Percentiles rank a stretch among this genome's conserved stretches.
Conservation (phyloP, 2,888 invertebrate genomes). For the Anodontia alba region DNA sequence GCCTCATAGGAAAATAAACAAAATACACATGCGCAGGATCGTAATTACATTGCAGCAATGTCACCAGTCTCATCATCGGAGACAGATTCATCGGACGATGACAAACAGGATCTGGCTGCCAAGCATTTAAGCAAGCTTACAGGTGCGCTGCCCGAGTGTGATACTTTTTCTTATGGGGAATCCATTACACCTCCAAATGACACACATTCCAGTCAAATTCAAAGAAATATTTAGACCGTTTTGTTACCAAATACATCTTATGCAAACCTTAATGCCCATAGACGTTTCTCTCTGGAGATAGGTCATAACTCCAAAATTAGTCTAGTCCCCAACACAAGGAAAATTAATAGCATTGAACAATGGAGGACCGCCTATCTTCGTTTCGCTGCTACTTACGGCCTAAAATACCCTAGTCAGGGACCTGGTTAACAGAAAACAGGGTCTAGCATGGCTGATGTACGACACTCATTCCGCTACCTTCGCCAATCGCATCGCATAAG, state of each 20-base stretch:
- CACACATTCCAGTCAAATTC: not conserved
- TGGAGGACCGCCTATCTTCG: not conserved
- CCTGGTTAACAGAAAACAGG: constrained; percentile 2
- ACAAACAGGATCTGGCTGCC: not conserved
- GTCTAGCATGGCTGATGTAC: constrained; percentile 8
- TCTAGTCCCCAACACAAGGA: not conserved
- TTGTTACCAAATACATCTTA: constrained; percentile 6
- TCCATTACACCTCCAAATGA: not conserved
- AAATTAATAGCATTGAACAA: constrained; percentile 10
- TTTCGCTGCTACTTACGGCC: not conserved
- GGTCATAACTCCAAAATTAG: constrained; percentile 4
- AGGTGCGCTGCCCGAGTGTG: constrained; percentile 6
- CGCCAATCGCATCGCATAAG: constrained; percentile 9
- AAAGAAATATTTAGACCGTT: not conserved
- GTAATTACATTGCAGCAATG: not conserved
- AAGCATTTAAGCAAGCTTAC: constrained; percentile 1
- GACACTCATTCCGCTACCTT: constrained; percentile 7
- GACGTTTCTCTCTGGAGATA: not conserved
- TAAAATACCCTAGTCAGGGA: constrained; percentile 7
- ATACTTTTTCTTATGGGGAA: not conserved
- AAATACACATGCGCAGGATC: not conserved
- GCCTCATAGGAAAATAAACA: not conserved
- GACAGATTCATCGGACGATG: constrained; percentile 2
- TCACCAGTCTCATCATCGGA: not conserved
- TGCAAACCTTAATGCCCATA: not conserved